phyloP scores from a whole-genome alignment of 2,797 vertebrate genomes.

The Gallinago nigripennis region DNA sequence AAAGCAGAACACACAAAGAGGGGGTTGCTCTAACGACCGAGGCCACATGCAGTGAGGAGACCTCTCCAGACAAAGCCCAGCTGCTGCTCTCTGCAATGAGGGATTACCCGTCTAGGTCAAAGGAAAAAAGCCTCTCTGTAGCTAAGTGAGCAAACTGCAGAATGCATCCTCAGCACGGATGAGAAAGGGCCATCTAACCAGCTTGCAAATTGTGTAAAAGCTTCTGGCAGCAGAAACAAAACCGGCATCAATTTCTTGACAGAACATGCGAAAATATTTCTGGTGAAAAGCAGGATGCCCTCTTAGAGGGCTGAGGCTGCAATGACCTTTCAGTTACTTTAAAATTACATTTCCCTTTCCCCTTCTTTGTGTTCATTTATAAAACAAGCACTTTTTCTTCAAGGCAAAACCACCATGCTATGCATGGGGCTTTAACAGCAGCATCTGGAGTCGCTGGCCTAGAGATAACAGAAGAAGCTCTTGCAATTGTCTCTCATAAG shows the following conservation, averaged over 20 bases:
- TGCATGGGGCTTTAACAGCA: neutral
- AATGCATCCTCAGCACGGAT: conserved; percentile 59
- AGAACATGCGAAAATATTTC: neutral
- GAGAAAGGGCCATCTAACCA: conserved; percentile 35
- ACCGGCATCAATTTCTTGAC: conserved; percentile 11
- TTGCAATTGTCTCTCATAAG: neutral
- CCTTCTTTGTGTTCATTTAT: neutral
- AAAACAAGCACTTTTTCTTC: neutral
- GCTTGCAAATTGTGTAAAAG: conserved; percentile 42
- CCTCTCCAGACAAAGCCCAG: conserved; percentile 58
- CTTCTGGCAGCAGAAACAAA: conserved; percentile 45
- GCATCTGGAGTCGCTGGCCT: neutral
- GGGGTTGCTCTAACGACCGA: neutral
- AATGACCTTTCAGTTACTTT: neutral
- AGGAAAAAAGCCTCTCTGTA: conserved; percentile 53
- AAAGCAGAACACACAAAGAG: conserved; percentile 11
- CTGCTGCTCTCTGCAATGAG: conserved; percentile 50
- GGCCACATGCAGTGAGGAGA: neutral
- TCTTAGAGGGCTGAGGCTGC: neutral
- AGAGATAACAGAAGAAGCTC: neutral
- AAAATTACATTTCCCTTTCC: neutral
- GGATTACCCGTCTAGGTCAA: conserved; percentile 65
- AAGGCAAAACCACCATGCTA: neutral
- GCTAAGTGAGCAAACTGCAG: conserved; percentile 62
- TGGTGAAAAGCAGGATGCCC: neutral